Conservation (phyloP, 2,113 vertebrate genomes). For the Addax nasomaculatus region DNA sequence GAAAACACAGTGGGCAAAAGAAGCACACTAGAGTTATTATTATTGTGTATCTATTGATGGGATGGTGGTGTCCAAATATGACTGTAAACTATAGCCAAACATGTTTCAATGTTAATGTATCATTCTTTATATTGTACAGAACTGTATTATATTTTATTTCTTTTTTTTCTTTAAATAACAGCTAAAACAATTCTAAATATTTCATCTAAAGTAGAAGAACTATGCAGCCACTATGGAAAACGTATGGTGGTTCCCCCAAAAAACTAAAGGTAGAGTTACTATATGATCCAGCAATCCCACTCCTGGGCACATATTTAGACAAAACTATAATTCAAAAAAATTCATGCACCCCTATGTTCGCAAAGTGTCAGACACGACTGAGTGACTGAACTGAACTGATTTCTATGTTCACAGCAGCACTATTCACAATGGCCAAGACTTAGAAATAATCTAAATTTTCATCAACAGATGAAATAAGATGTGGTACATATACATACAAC, state of each 20-base stretch:
- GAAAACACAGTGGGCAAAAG: neutral
- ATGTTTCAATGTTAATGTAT: neutral
- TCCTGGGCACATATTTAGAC: neutral
- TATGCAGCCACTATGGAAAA: neutral
- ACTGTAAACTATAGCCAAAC: neutral
- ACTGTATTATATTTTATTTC: neutral
- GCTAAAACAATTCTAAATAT: neutral
- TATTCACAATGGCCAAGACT: neutral
- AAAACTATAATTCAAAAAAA: neutral
- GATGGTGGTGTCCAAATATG: neutral
- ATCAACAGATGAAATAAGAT: neutral
- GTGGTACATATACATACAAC: neutral
- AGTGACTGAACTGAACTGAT: neutral
- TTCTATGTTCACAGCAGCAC: neutral
- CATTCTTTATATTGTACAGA: neutral
- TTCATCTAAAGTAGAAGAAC: neutral
- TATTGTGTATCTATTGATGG: neutral
- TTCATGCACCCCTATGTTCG: neutral
- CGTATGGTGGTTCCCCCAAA: neutral
- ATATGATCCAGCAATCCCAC: neutral
- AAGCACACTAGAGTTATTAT: neutral
- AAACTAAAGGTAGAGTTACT: neutral
- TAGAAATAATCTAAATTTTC: neutral
- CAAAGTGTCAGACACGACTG: neutral
- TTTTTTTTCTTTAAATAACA: neutral